Base-by-base conservation (phyloP, 2,113 vertebrate genomes). In the Hippopotamus amphibius region DNA sequence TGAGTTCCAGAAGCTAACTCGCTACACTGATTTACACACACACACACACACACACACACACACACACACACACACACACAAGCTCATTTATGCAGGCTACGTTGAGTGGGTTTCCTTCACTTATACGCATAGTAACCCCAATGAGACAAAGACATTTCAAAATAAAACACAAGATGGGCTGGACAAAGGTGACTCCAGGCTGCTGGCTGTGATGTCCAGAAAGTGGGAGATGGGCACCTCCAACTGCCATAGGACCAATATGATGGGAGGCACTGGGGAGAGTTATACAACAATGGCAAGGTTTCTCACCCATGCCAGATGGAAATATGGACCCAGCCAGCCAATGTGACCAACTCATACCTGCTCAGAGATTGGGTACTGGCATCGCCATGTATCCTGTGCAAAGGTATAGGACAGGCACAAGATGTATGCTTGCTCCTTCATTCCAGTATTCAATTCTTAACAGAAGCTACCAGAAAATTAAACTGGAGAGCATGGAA, bases 391-490 rank as follows among this genome's bases (percentile, higher is more conserved):
- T 10, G 8, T 37, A 50, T 48, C n/a, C 57, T 83, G 37, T 6
- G 4, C 22, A 48, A 50, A 86, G 57, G 41, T 48, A 21, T 1
- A 89, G 37, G 74, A 84, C 21, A 68, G 53, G 30, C 48, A 43
- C 55, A 68, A 84, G 33, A 83, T 12, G 26, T 3, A 63, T 26
- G 33, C 17, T 82, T 77, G 33, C 4, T 91, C 72, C 69, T 33
- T 43, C 41, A 33, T 55, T 63, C 63, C 41, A 61, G 48, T 65
- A 84, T n/a, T 93, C 26, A 68, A 13, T 65, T 92, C 37, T 88
- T 55, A 83, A 74, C 43, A 74, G 26, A 68, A 91, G 59, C 57
- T 57, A 90, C 41, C 55, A 94, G 50, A 92, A 97, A 81, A 81
- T 12, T 19, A 55, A 92, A 76, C 9, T 46, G 50, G 50, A 55